Conservation (phyloP, 2,113 vertebrate species). For the Scomber scombrus region DNA sequence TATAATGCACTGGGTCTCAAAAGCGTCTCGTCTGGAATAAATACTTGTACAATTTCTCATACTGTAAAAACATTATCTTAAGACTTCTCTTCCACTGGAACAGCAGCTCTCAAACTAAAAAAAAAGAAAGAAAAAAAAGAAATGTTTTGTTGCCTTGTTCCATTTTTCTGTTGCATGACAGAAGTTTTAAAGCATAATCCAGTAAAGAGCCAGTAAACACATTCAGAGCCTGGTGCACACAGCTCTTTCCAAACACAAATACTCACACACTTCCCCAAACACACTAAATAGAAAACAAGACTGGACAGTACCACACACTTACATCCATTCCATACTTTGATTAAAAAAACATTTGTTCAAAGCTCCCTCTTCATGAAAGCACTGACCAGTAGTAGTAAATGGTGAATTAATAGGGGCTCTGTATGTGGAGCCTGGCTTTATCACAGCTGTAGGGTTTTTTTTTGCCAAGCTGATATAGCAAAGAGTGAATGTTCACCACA, state of each 20-base stretch:
- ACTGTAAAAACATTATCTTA: conserved; percentile 32
- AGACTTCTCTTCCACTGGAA: not conserved
- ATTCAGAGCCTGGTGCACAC: conserved; percentile 63
- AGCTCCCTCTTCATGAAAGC: conserved; percentile 55
- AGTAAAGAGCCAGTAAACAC: conserved; percentile 70
- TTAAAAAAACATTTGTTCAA: conserved; percentile 53
- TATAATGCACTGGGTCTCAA: conserved; percentile 42
- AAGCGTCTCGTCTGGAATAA: conserved; percentile 46
- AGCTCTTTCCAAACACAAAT: conserved; percentile 33
- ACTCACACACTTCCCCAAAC: conserved; percentile 48
- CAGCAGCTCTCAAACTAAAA: conserved; percentile 34
- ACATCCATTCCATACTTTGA: conserved; percentile 42
- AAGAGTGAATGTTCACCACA: conserved; percentile 38
- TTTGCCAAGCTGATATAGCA: conserved; percentile 52
- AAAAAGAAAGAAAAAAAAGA: not conserved
- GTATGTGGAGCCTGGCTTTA: conserved; percentile 39
- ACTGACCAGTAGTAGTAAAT: conserved; percentile 48
- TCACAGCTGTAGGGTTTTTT: conserved; percentile 48
- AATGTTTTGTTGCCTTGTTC: conserved; percentile 70
- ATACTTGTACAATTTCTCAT: conserved; percentile 30
- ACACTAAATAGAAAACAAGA: conserved; percentile 55
- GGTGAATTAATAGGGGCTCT: conserved; percentile 46
- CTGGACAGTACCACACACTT: conserved; percentile 44
- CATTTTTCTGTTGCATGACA: conserved; percentile 55
- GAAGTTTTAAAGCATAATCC: conserved; percentile 79